These are phyloP conservation scores for Odontocerum albicorne DNA, from an alignment of 2,888 invertebrate genomes.

Conservation along the genomic window DNA sequence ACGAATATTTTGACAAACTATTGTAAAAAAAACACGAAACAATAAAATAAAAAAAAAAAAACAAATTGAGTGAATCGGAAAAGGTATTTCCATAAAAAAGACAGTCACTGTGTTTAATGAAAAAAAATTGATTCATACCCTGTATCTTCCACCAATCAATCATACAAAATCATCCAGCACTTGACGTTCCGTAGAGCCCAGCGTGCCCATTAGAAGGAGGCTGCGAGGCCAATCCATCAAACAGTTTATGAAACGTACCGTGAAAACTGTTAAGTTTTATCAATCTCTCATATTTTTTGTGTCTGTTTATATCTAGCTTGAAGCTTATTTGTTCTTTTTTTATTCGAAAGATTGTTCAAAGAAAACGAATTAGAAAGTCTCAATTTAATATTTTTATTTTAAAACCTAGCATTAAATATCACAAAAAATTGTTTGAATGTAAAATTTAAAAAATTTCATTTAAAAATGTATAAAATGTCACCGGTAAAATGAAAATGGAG, in stretches of 20 bases:
- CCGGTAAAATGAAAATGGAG: too few species aligned
- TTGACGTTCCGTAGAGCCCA: slow-evolving; percentile 6
- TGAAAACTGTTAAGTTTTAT: not conserved
- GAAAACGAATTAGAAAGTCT: too few species aligned
- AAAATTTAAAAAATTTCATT: too few species aligned
- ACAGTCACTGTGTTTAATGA: not conserved
- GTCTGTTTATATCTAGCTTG: too few species aligned
- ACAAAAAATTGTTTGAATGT: too few species aligned
- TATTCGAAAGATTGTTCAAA: too few species aligned
- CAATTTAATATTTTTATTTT: too few species aligned
- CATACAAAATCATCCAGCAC: slow-evolving; percentile 2
- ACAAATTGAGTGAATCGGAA: not conserved
- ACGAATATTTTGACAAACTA: too few species aligned
- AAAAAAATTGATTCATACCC: slow-evolving; percentile 11
- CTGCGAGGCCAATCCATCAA: slow-evolving; percentile 12
- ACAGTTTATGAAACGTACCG: slow-evolving; percentile 1
- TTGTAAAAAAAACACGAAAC: not conserved
- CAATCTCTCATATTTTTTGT: too few species aligned
- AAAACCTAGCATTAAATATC: too few species aligned
- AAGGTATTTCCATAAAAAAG: not conserved
- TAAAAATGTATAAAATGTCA: too few species aligned
- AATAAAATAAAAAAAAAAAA: not conserved
- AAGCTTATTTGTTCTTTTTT: too few species aligned
- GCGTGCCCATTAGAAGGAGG: not conserved
- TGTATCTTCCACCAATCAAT: slow-evolving; percentile 13